phyloP scores from a whole-genome alignment of 2,888 invertebrate genomes.

The Acleris cristana region DNA sequence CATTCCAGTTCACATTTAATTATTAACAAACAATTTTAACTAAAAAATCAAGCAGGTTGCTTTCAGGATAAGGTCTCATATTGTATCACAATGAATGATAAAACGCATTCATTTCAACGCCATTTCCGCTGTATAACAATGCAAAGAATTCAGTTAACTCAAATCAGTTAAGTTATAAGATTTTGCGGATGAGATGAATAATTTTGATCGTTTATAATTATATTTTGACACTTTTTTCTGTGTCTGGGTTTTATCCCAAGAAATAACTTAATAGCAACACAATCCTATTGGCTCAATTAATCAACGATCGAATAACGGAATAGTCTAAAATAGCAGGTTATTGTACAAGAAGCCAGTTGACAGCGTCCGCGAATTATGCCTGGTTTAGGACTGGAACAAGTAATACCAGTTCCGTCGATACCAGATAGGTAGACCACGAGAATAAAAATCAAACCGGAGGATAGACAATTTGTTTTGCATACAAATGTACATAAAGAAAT shows the following conservation, averaged over 20 bases:
- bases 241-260: background rate
- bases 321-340: conserved; percentile 21
- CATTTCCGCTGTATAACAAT: no score
- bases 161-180: no score
- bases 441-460: conserved; percentile 9
- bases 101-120: no score
- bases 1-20: no score
- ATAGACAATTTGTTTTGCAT: conserved; percentile 18
- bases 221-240: no score
- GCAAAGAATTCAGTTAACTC: no score
- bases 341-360: conserved; percentile 23
- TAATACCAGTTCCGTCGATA: conserved; percentile 27
- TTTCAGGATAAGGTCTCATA: no score
- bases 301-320: background rate
- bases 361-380: conserved; percentile 18
- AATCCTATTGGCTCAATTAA: conserved; percentile 1
- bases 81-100: no score
- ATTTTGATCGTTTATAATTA: no score
- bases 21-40: no score
- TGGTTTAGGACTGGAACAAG: conserved; percentile 26
- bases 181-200: no score
- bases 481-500: conserved; percentile 6
- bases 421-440: conserved; percentile 9
- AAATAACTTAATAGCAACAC: background rate
- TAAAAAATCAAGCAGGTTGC: no score